Conservation (phyloP, 2,888 invertebrate genomes). For the Eristalis pertinax region DNA sequence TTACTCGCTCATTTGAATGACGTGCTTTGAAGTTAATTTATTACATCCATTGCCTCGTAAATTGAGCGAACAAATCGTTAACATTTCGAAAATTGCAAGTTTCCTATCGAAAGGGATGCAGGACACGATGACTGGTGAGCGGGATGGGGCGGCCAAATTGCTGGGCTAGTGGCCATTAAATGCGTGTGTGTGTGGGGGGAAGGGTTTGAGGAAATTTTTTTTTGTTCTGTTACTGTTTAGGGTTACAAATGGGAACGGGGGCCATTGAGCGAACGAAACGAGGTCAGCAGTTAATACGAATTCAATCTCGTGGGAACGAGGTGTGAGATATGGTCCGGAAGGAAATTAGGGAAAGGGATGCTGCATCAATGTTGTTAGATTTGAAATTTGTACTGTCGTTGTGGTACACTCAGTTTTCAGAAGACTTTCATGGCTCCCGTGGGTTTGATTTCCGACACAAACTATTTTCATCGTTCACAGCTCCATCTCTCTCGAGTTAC, state of each 20-base stretch:
- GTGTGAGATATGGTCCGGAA: too few relatives aligned
- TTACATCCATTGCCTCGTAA: constrained; percentile 76
- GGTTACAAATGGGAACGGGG: not conserved
- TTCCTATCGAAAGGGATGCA: constrained; percentile 37
- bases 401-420: too few relatives aligned
- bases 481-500: too few relatives aligned
- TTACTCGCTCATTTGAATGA: constrained; percentile 63
- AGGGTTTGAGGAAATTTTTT: not conserved
- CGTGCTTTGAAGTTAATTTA: constrained; percentile 75
- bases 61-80: constrained; percentile 71
- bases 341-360: too few relatives aligned
- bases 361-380: too few relatives aligned
- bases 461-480: too few relatives aligned
- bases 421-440: too few relatives aligned
- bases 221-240: not conserved
- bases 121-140: not conserved
- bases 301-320: not conserved
- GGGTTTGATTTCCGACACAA: too few relatives aligned
- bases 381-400: too few relatives aligned
- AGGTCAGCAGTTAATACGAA: not conserved
- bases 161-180: not conserved
- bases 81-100: constrained; percentile 59
- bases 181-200: not conserved
- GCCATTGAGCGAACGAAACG: not conserved
- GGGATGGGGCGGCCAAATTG: not conserved